Evolutionary conservation across 2,888 invertebrate species (phyloP), one percentile per base, ranked within the genome.

Genomic region (Chymomyza procnemis): DNA sequence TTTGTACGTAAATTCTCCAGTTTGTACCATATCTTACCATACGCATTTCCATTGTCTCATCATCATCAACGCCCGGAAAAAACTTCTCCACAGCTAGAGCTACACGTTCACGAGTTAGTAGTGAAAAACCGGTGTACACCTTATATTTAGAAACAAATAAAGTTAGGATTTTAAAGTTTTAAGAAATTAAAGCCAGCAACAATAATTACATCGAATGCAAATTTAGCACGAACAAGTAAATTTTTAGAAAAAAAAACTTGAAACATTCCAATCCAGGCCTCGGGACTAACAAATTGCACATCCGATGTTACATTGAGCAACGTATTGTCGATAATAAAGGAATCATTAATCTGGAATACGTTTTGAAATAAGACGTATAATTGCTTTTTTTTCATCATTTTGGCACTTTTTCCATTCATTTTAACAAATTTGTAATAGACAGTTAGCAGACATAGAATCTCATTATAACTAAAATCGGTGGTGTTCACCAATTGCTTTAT

Each of bases 311-410:
- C 87, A 0, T 93, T 92, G 3, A 93, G 91, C 89, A 94, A 92
- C 6, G 94, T 93, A 0, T 94, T 91, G 75, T 94, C 94, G 91
- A 94, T 93, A 87, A 94, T 92, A 58, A 92, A 92, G 58, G 94
- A 93, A 83, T 96, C 95, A 0, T 94, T 94, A 92, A 96, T 94
- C 22, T 94, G 93, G 62, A 96, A 93, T 0, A 93, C 92, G 1
- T 92, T 93, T 79, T 94, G 93, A 0, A 94, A 91, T 0, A 95
- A 91, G 69, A 93, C 93, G 19, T 93, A 90, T 75, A 94, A 94
- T 88, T 94, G 94, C n/a, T 90, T 84, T 69, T 91, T 91, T 1
- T 90, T 91, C 79, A 93, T 91, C 18, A 89, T 88, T 57, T 88
- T 88, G 67, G 90, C 88, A 26, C 87, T 77, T 4, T 88, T 87